These are phyloP conservation scores for Xanthorhoe designata DNA, from an alignment of 2,888 invertebrate genomes.

Conservation along the genomic window DNA sequence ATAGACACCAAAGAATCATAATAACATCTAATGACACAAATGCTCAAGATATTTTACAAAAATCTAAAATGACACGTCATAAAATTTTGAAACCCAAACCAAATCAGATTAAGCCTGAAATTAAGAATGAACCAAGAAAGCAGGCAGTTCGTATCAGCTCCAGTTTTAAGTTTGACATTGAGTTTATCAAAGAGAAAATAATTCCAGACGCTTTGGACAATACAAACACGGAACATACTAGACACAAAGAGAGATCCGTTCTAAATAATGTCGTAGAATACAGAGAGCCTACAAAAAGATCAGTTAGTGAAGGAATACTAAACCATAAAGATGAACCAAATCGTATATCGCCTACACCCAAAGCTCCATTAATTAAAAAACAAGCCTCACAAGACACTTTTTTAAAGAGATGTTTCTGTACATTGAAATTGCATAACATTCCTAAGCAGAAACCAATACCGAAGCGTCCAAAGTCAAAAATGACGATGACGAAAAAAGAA, in stretches of 20 bases:
- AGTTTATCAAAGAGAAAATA: conserved; percentile 48
- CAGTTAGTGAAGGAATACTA: conserved; percentile 4
- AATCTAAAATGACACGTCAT: conserved; percentile 5
- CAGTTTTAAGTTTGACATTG: conserved; percentile 51
- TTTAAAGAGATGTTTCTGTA: conserved; percentile 55
- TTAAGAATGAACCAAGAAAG: conserved; percentile 25
- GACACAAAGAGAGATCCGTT: conserved; percentile 3
- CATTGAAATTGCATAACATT: conserved; percentile 46
- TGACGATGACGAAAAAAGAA: conserved; percentile 32
- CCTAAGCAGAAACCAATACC: conserved; percentile 31
- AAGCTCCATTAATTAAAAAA: background rate
- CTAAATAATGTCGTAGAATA: conserved; percentile 9
- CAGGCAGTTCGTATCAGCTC: conserved; percentile 47
- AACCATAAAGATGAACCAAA: conserved; percentile 5
- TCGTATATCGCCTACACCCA: background rate
- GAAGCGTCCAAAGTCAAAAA: conserved; percentile 29
- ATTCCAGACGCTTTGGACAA: conserved; percentile 16
- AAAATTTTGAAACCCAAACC: conserved; percentile 13
- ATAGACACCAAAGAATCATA: conserved; percentile 13
- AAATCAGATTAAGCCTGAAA: conserved; percentile 3
- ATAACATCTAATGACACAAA: conserved; percentile 11
- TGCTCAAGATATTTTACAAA: conserved; percentile 1
- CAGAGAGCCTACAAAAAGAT: background rate
- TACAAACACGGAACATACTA: conserved; percentile 1
- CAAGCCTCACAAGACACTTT: conserved; percentile 10